These are phyloP conservation scores for Rhinatrema bivittatum DNA, from an alignment of 2,797 vertebrate genomes.

Conservation along the genomic window DNA sequence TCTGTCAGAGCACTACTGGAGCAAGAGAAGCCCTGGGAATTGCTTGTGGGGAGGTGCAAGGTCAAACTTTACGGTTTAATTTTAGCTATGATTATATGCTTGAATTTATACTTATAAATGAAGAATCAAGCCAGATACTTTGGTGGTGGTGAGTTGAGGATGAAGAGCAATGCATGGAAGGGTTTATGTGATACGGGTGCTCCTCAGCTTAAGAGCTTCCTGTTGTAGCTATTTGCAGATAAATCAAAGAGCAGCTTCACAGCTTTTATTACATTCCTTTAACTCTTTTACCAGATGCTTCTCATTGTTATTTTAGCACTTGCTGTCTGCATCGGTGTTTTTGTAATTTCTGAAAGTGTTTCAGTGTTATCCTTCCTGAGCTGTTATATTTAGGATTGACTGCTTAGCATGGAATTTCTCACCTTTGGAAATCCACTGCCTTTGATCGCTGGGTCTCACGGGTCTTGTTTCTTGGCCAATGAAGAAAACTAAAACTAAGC, in stretches of 20 bases:
- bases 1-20: too few relatives aligned
- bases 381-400: conserved; percentile 36
- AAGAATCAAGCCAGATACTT: conserved; percentile 10
- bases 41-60: too few relatives aligned
- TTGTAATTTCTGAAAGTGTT: conserved; percentile 37
- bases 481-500: neutral
- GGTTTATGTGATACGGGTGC: neutral
- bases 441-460: conserved; percentile 25
- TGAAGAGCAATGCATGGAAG: conserved; percentile 4
- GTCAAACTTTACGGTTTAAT: too few relatives aligned
- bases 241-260: conserved; percentile 12
- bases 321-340: conserved; percentile 29
- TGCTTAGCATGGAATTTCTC: conserved; percentile 30
- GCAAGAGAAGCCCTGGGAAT: too few relatives aligned
- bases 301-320: conserved; percentile 29
- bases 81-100: too few relatives aligned
- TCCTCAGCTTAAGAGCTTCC: conserved; percentile 7
- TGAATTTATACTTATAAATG: too few relatives aligned
- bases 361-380: conserved; percentile 35
- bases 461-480: conserved; percentile 4
- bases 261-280: conserved; percentile 29
- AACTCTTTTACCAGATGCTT: conserved; percentile 17
- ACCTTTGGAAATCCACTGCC: conserved; percentile 28
- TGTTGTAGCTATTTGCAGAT: conserved; percentile 8
- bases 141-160: conserved; percentile 1